These are phyloP conservation scores for Prionchulus punctatus DNA, from an alignment of 2,888 invertebrate species.

Conservation along the genomic window DNA sequence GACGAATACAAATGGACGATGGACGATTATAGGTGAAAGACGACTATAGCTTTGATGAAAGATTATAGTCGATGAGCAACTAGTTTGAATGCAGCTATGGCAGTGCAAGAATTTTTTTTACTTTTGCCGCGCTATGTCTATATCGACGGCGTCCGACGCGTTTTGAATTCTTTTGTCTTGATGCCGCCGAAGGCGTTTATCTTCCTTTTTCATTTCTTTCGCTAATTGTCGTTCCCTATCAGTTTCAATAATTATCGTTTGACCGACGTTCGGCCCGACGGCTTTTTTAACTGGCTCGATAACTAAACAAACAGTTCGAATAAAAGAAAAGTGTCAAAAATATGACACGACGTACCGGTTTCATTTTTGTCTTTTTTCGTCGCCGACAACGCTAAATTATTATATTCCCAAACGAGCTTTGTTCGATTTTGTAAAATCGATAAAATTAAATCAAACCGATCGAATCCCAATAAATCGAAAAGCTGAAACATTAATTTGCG, in stretches of 20 bases:
- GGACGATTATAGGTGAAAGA: too few relatives aligned
- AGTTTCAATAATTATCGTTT: slow-evolving; percentile 45
- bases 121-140: slow-evolving; percentile 18
- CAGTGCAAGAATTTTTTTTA: slow-evolving; percentile 3
- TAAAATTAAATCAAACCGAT: slow-evolving; percentile 57
- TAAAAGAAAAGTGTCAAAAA: too few relatives aligned
- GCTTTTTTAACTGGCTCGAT: slow-evolving; percentile 9
- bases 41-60: too few relatives aligned
- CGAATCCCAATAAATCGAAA: slow-evolving; percentile 73
- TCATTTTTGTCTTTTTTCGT: too few relatives aligned
- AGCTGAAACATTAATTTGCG: slow-evolving; percentile 40
- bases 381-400: slow-evolving; percentile 19
- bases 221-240: slow-evolving; percentile 59
- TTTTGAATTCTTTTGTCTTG: slow-evolving; percentile 18
- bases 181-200: slow-evolving; percentile 48
- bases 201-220: slow-evolving; percentile 61
- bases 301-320: too few relatives aligned
- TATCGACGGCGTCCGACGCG: slow-evolving; percentile 14
- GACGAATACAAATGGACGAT: too few relatives aligned
- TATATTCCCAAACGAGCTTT: slow-evolving; percentile 15
- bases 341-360: too few relatives aligned
- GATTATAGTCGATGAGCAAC: too few relatives aligned
- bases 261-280: not conserved
- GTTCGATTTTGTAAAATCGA: slow-evolving; percentile 48
- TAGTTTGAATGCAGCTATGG: not conserved